Percentiles rank a stretch among this genome's conserved stretches.
phyloP scores from a whole-genome alignment of 2,797 vertebrate species.

The Peromyscus attwateri region DNA sequence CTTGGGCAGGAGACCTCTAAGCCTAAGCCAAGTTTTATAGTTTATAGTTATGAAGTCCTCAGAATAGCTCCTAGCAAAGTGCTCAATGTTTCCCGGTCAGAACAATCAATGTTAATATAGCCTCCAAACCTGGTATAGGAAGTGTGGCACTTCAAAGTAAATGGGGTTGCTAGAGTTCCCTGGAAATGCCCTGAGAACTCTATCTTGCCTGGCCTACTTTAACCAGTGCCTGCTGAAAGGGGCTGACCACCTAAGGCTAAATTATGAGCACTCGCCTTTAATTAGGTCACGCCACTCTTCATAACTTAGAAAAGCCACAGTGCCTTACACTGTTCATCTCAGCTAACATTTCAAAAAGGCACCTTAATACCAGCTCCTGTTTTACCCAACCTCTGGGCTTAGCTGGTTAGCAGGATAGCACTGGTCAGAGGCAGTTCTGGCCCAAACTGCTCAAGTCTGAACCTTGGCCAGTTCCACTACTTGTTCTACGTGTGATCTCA shows the following conservation, averaged over 20 bases:
- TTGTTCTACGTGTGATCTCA: conserved; percentile 11
- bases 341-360: conserved; percentile 36
- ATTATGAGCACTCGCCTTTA: neutral
- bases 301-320: neutral
- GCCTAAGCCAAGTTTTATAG: conserved; percentile 26
- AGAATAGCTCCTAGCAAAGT: conserved; percentile 31
- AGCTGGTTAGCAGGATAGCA: neutral
- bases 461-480: neutral
- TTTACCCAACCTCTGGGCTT: neutral
- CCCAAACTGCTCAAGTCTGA: neutral
- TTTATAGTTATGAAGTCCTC: conserved; percentile 46
- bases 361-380: neutral
- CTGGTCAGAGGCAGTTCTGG: conserved; percentile 36
- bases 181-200: neutral
- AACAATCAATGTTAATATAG: conserved; percentile 30
- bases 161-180: neutral
- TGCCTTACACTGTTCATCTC: neutral
- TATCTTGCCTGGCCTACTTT: neutral
- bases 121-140: conserved; percentile 19
- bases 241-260: neutral
- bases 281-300: neutral
- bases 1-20: conserved; percentile 32
- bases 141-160: conserved; percentile 14
- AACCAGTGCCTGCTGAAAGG: neutral
- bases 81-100: conserved; percentile 38